Evolutionary conservation across 1,140 invertebrate genomes (phyloP).

Genomic region (Platorchestia sp.): DNA sequence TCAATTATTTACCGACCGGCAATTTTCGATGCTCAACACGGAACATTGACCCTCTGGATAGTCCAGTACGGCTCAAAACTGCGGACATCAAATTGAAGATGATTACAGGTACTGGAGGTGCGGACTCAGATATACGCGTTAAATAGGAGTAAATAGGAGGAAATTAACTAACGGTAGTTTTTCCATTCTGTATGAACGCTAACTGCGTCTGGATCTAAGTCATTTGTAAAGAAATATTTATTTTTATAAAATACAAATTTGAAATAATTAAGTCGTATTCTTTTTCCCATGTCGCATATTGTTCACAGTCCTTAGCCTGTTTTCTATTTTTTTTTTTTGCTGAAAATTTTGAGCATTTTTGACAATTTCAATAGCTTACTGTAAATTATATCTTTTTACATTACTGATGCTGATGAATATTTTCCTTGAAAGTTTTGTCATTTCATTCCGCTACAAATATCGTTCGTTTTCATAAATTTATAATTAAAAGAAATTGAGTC

Average conservation of each 20-base stretch:
- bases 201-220: constrained; percentile 40
- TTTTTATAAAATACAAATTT: constrained; percentile 52
- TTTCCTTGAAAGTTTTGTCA: neutral
- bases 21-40: neutral
- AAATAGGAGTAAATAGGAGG: neutral
- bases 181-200: constrained; percentile 6
- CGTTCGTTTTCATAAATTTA: no score
- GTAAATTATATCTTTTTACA: neutral
- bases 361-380: no score
- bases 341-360: no score
- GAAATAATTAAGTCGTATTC: neutral
- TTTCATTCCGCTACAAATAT: neutral
- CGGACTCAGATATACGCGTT: neutral
- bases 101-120: neutral
- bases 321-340: neutral
- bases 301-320: neutral
- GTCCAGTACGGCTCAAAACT: no score
- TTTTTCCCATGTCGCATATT: neutral
- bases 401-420: neutral
- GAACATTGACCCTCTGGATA: neutral
- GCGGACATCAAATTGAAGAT: neutral
- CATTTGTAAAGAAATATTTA: constrained; percentile 54
- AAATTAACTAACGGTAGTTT: neutral
- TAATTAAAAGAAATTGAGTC: no score
- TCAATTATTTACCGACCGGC: neutral